Evolutionary conservation across 2,797 vertebrate species (phyloP).

Genomic region (Anabacerthia variegaticeps): DNA sequence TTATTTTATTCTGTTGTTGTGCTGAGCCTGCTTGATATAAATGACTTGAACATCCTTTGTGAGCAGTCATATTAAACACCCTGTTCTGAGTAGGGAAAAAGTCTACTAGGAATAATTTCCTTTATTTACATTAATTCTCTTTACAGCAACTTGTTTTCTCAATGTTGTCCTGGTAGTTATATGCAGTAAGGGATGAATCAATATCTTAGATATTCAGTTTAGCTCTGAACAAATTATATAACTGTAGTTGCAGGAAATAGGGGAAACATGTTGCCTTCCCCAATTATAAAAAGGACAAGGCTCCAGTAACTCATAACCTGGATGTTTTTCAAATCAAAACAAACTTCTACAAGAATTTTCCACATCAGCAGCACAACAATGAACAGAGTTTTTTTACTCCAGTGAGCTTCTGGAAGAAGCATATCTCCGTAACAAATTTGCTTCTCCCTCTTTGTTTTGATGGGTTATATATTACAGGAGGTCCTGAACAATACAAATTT

Average conservation of each 20-base stretch:
- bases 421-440: not conserved
- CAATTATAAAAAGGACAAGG: not conserved
- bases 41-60: not conserved
- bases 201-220: not conserved
- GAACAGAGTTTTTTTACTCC: not conserved
- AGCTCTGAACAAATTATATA: not conserved
- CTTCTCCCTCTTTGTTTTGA: rapidly evolving
- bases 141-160: not conserved
- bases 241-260: not conserved
- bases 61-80: not conserved
- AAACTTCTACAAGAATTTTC: not conserved
- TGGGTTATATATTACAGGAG: not conserved
- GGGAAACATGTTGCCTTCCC: not conserved
- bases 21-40: not conserved
- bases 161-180: not conserved
- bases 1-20: not conserved
- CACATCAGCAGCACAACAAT: not conserved
- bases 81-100: not conserved
- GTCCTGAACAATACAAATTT: not conserved
- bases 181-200: not conserved
- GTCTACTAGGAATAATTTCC: not conserved
- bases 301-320: not conserved
- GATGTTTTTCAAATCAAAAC: not conserved
- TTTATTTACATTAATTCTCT: not conserved
- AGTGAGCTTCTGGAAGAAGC: not conserved